These are phyloP conservation scores for Muraenolepis orangiensis DNA, from an alignment of 2,797 vertebrate species.

Conservation along the genomic window DNA sequence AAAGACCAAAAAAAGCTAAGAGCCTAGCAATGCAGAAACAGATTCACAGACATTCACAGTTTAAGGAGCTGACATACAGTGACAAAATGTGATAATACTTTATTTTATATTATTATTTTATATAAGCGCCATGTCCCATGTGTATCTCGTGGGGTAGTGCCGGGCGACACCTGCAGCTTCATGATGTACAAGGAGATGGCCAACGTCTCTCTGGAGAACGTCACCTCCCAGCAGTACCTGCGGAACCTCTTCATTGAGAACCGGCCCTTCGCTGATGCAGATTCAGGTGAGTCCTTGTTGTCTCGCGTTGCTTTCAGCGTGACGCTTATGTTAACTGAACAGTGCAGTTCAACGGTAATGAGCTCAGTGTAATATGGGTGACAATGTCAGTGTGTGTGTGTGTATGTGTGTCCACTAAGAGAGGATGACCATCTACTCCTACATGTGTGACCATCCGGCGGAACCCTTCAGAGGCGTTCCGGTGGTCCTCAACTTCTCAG, in stretches of 20 bases:
- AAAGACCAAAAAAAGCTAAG: too few relatives aligned
- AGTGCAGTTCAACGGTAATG: too few relatives aligned
- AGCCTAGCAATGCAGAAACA: too few relatives aligned
- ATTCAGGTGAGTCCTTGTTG: constrained; percentile 68
- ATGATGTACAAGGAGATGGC: constrained; percentile 12
- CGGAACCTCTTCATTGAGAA: constrained; percentile 29
- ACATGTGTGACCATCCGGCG: constrained; percentile 43
- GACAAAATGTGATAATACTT: too few relatives aligned
- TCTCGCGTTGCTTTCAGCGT: too few relatives aligned
- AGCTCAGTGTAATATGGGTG: too few relatives aligned
- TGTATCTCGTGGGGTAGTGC: constrained; percentile 42
- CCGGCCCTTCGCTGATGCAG: constrained; percentile 27
- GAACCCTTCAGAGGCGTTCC: constrained; percentile 45
- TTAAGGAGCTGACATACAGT: too few relatives aligned
- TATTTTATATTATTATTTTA: too few relatives aligned
- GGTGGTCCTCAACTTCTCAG: constrained; percentile 73
- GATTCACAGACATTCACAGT: too few relatives aligned
- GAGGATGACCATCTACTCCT: constrained; percentile 73
- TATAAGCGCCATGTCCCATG: not conserved
- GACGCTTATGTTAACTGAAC: too few relatives aligned
- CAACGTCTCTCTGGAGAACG: constrained; percentile 38
- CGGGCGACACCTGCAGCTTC: constrained; percentile 49
- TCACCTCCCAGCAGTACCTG: constrained; percentile 42
- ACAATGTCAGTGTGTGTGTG: too few relatives aligned
- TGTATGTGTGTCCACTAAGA: constrained; percentile 46